Evolutionary conservation across 2,113 vertebrate genomes (phyloP).

Genomic region (Cichladusa arquata): DNA sequence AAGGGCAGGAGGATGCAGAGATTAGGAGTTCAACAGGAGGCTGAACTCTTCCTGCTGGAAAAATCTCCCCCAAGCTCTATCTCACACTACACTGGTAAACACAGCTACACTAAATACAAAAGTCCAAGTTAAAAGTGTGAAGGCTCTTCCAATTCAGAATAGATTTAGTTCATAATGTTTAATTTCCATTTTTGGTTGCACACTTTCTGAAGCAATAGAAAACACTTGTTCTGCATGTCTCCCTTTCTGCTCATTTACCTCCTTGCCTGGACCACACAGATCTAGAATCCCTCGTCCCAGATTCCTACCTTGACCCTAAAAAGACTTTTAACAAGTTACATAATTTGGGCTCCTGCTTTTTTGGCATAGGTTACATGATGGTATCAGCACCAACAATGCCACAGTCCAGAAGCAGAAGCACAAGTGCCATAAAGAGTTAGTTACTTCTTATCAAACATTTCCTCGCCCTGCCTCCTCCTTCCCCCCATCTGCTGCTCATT

Average conservation of each 20-base stretch:
- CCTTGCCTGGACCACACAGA: background rate
- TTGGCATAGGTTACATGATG: background rate
- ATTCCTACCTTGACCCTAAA: background rate
- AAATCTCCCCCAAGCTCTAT: background rate
- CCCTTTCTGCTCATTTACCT: background rate
- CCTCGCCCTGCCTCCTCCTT: background rate
- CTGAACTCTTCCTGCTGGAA: background rate
- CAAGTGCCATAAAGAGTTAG: background rate
- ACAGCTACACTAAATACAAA: background rate
- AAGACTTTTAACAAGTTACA: background rate
- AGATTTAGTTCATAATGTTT: background rate
- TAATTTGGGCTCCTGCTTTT: background rate
- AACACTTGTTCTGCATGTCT: background rate
- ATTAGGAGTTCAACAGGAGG: background rate
- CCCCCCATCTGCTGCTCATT: background rate
- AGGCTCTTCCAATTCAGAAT: background rate
- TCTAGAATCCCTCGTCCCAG: background rate
- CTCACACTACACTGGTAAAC: background rate
- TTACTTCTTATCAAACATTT: background rate
- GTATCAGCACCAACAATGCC: background rate
- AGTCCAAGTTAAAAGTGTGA: background rate
- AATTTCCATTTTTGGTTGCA: background rate
- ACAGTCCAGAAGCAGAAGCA: fast-evolving
- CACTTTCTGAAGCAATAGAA: background rate
- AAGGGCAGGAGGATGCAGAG: background rate